A percentile compares a stretch with the other conserved stretches of the same genome.
Conservation (phyloP, 2,888 invertebrate species). For the Rhagonycha lutea region DNA sequence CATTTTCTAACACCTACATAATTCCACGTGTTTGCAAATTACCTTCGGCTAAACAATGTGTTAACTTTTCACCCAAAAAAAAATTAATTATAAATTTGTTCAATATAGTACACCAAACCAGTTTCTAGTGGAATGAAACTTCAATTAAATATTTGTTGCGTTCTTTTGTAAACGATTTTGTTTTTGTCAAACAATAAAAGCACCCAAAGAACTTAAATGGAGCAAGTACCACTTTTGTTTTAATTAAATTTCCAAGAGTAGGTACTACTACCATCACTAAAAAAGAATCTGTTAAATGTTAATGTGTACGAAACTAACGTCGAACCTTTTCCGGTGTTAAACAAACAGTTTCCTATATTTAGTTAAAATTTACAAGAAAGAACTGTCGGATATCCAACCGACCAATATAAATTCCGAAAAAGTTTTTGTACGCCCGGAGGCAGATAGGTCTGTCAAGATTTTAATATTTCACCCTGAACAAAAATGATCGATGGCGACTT, state of each 20-base stretch:
- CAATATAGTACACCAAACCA: neutral
- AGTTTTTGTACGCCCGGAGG: slow-evolving; percentile 6
- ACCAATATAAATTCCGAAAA: slow-evolving; percentile 12
- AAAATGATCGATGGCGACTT: slow-evolving; percentile 39
- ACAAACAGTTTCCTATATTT: slow-evolving; percentile 11
- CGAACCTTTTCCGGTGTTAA: slow-evolving; percentile 8
- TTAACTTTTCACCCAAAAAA: neutral
- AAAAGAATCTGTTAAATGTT: neutral
- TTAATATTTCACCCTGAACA: slow-evolving; percentile 37
- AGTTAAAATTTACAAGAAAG: slow-evolving; percentile 10
- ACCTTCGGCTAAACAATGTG: neutral
- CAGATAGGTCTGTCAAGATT: slow-evolving; percentile 28
- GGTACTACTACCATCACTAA: neutral
- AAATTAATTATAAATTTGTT: neutral
- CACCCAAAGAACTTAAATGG: neutral
- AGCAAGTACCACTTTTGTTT: neutral
- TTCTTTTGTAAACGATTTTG: neutral
- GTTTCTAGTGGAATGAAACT: neutral
- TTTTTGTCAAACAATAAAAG: neutral
- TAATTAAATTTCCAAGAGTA: neutral
- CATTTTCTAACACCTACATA: slow-evolving; percentile 7
- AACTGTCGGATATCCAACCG: slow-evolving; percentile 4
- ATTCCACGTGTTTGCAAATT: slow-evolving; percentile 3
- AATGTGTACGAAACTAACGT: neutral
- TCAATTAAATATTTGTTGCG: neutral